Evolutionary conservation across 2,113 vertebrate species (phyloP).

Genomic region (Rhinolophus sinicus): DNA sequence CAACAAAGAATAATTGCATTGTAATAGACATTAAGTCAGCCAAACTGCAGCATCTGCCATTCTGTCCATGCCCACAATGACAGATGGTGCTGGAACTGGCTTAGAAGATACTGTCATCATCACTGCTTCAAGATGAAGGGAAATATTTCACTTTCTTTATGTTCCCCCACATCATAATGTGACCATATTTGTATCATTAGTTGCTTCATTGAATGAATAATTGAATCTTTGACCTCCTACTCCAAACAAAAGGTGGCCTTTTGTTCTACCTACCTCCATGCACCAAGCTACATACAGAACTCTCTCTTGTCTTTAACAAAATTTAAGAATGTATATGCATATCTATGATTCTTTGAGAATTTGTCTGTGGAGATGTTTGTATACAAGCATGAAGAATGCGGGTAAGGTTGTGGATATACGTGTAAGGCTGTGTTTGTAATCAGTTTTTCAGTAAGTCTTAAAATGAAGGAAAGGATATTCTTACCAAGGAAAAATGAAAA

Average conservation of each 20-base stretch:
- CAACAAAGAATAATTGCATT: neutral
- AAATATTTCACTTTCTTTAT: neutral
- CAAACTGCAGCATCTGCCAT: neutral
- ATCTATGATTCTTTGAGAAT: neutral
- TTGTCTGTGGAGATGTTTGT: neutral
- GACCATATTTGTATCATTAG: neutral
- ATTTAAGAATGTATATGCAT: neutral
- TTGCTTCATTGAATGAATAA: neutral
- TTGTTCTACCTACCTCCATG: neutral
- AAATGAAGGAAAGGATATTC: neutral
- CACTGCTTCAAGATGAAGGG: neutral
- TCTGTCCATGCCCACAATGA: neutral
- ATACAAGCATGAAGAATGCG: neutral
- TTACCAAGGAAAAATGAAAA: conserved; percentile 12
- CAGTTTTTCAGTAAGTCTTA: neutral
- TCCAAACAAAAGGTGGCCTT: neutral
- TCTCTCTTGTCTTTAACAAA: neutral
- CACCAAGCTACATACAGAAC: neutral
- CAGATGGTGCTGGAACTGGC: neutral
- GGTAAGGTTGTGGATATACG: neutral
- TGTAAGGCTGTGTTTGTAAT: neutral
- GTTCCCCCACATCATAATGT: neutral
- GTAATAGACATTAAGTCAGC: neutral
- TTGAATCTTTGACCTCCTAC: neutral
- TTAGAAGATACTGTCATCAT: neutral